A percentile compares a stretch with the other conserved stretches of the same genome.
Conservation (phyloP, 2,113 vertebrate species). For the Choloepus hoffmanni region DNA sequence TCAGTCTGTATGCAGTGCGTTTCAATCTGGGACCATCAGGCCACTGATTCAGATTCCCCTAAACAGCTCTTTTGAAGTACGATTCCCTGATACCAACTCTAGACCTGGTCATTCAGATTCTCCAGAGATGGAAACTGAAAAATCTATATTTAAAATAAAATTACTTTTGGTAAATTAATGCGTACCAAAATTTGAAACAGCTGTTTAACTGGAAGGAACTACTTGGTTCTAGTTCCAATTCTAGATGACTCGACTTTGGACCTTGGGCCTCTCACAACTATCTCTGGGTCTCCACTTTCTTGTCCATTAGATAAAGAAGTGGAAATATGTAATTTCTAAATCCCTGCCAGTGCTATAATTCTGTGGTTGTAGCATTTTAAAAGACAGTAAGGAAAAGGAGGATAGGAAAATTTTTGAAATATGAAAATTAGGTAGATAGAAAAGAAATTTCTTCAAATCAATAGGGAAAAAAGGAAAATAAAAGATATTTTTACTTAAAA, state of each 20-base stretch:
- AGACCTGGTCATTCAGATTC: background rate
- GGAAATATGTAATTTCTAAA: background rate
- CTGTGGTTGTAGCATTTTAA: background rate
- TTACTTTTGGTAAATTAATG: background rate
- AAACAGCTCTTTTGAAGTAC: background rate
- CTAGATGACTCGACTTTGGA: background rate
- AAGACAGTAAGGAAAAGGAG: background rate
- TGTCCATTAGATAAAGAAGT: background rate
- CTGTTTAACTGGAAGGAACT: background rate
- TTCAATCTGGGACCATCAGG: fast-evolving
- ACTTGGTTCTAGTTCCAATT: background rate
- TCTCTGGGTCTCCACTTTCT: background rate
- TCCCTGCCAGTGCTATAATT: background rate
- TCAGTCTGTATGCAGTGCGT: background rate
- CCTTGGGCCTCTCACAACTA: background rate
- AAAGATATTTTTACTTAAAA: background rate
- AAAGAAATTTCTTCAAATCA: background rate
- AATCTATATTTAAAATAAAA: background rate
- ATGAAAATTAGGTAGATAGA: background rate
- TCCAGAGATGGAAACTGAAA: background rate
- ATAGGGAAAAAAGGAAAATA: background rate
- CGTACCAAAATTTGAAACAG: background rate
- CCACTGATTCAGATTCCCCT: background rate
- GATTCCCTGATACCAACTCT: background rate
- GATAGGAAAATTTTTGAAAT: background rate